A percentile compares a stretch with the other conserved stretches of the same genome.
Conservation (phyloP, 1,140 invertebrate species). For the Caenorhabditis remanei region DNA sequence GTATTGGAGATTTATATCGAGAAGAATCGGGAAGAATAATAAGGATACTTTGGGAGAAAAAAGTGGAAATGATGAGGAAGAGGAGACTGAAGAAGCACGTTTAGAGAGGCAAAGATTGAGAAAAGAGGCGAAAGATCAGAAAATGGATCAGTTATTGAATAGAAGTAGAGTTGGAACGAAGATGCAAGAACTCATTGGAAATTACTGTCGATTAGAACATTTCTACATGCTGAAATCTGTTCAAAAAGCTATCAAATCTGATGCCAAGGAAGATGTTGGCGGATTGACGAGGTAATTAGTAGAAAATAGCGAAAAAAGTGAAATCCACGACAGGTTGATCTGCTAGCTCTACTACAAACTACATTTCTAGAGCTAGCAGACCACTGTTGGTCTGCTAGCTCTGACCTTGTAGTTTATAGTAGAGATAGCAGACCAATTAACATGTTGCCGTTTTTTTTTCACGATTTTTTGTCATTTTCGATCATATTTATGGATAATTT, state of each 20-base stretch:
- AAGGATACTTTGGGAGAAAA: not conserved
- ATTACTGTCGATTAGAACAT: constrained; percentile 92
- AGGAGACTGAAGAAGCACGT: constrained; percentile 64
- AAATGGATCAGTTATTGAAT: constrained; percentile 60
- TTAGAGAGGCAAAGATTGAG: constrained; percentile 3
- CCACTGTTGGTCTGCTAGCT: too few species aligned
- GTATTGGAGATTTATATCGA: constrained; percentile 89
- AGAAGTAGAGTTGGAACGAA: constrained; percentile 58
- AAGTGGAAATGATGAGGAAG: constrained; percentile 63
- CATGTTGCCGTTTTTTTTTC: too few species aligned
- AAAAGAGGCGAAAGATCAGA: constrained; percentile 56
- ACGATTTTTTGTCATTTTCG: too few species aligned
- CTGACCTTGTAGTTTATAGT: too few species aligned
- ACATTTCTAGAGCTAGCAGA: too few species aligned
- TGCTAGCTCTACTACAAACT: too few species aligned
- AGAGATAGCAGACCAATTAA: too few species aligned
- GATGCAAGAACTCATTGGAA: constrained; percentile 89
- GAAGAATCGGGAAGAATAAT: constrained; percentile 82
- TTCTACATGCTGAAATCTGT: constrained; percentile 97
- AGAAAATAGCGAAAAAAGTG: too few species aligned
- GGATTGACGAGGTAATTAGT: constrained; percentile 77
- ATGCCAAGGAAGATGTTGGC: constrained; percentile 82
- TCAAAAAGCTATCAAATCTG: constrained; percentile 91
- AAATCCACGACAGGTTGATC: too few species aligned
- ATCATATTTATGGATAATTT: too few species aligned